Evolutionary conservation across 2,888 invertebrate genomes (phyloP), one percentile per base, ranked within the genome.

Genomic region (Amiota minor): DNA sequence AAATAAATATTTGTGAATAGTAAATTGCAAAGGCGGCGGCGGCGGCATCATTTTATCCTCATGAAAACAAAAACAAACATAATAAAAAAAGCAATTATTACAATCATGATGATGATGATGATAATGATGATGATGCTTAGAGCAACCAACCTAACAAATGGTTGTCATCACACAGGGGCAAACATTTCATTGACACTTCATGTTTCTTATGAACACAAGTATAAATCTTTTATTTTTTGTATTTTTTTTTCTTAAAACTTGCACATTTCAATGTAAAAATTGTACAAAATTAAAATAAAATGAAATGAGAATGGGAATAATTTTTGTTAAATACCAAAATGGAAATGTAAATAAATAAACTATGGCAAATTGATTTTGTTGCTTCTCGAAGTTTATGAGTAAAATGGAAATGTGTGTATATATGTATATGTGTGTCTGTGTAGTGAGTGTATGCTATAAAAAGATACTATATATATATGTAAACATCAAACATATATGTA

Each of bases 291-390:
- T n/a, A 53, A 53, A 53, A n/a, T 53, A n/a, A n/a, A n/a, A 53
- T 53, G 53, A 12, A 53, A 53, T 12, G 14, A 53, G 10, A 9
- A 53, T 12, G 53, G 2, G 53, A n/a, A 53, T 35, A 62, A 62
- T 62, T 62, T 59, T 62, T 35, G 35, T 8, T 72, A 65, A 67
- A 69, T 72, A 46, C 62, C 71, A 75, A 46, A 56, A 55, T 18
- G 61, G 55, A 71, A 45, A 61, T 50, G 49, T 50, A 67, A 49
- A 67, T 47, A 67, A 67, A 67, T 16, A 47, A 18, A 16, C 45
- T 35, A 8, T 35, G 6, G 35, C 35, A 35, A 35, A 35, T 35
- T 35, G 35, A 35, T 35, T 35, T 35, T 35, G 6, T 6, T 35
- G 35, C 35, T 35, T 35, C 35, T 35, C 23, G 23, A 2, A 23